A percentile compares a stretch with the other conserved stretches of the same genome.
phyloP scores from a whole-genome alignment of 2,797 vertebrate species.

The Eutrigla gurnardus region DNA sequence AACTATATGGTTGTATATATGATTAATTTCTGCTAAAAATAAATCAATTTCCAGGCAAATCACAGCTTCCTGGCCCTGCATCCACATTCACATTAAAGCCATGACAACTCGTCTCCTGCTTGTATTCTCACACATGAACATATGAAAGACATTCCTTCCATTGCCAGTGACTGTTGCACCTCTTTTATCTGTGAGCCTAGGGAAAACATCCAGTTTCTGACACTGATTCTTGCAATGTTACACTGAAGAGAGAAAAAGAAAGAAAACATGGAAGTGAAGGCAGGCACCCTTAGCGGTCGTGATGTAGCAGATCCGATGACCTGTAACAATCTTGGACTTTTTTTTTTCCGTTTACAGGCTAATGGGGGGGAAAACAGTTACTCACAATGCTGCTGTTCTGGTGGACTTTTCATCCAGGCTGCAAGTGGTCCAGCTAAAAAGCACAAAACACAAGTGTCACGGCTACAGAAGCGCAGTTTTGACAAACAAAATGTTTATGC shows the following conservation, averaged over 20 bases:
- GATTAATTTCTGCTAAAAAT: not conserved
- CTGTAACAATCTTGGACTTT: not conserved
- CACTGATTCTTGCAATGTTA: not conserved
- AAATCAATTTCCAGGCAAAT: not conserved
- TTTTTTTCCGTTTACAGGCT: constrained; percentile 1
- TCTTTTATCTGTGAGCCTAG: not conserved
- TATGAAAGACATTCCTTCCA: not conserved
- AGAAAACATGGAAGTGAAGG: not conserved
- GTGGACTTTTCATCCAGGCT: not conserved
- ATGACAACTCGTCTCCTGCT: not conserved
- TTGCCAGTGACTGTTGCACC: not conserved
- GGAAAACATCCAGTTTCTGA: not conserved
- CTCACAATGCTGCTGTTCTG: constrained; percentile 10
- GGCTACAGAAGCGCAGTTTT: not conserved
- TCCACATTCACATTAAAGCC: not conserved
- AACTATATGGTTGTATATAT: not conserved
- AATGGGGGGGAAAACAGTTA: not conserved
- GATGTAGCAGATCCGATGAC: not conserved
- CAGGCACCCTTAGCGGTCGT: too few species aligned
- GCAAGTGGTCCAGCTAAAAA: not conserved
- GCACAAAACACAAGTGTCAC: constrained; percentile 9
- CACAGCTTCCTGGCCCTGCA: not conserved
- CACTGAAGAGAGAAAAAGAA: not conserved
- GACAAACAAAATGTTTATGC: too few species aligned
- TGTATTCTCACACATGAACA: not conserved